Base-by-base conservation (phyloP, 2,888 invertebrate species). In the Strigamia maritima region DNA sequence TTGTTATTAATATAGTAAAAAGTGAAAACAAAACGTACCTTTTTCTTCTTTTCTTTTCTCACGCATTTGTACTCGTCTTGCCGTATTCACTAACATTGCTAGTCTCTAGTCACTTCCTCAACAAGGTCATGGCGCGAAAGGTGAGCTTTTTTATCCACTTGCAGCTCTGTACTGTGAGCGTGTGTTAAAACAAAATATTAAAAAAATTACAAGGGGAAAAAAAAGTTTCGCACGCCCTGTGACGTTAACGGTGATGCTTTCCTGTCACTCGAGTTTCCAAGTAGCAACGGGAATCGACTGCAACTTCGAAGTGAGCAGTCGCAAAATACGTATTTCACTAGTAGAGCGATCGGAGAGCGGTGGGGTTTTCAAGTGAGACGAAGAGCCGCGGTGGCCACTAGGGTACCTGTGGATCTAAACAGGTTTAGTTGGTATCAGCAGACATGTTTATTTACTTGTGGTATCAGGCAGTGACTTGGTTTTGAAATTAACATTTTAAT, bases 251-350 rank as follows among this genome's bases (percentile, higher is more conserved):
- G 22, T 70, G 70, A 70, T 26, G 70, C 19, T 70, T 26, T 70
- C 60, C 60, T 60, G 26, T 70, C 70, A 70, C 70, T n/a, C 26
- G 70, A 70, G 70, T 70, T 70, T 70, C 70, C 70, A 28, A 70
- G 70, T 28, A 70, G 28, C 70, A 28, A 70, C 28, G n/a, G n/a
- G 26, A 70, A 70, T 70, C 70, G 70, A 70, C 70, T 70, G 70
- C 12, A 70, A 70, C 70, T 65, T 65, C 44, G 70, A 24, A 70
- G 70, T 26, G 70, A 28, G 70, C 26, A 28, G 12, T 26, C 70
- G 28, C n/a, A 28, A 70, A n/a, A 26, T 24, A 28, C 70, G 70
- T 70, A 12, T 35, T 35, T 3, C 7, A 6, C 35, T 35, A 3
- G 0, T 35, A 1, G 10, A 35, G 0, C 7, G 35, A 35, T 35